Percentiles rank a stretch among this genome's conserved stretches.
phyloP scores from a whole-genome alignment of 2,888 invertebrate species.

The Synergus japonicus region DNA sequence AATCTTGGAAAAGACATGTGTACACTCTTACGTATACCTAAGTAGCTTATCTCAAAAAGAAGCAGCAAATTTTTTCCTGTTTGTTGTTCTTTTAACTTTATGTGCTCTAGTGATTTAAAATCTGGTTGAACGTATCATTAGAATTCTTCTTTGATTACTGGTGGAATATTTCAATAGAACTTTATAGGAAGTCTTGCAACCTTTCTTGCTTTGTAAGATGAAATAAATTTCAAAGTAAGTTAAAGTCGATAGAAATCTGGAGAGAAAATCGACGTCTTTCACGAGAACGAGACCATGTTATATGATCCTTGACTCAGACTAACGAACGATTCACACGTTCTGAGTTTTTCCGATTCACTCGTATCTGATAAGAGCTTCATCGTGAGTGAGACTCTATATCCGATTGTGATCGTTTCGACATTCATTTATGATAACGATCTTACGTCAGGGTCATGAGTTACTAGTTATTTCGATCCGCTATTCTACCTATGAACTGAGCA shows the following conservation, averaged over 20 bases:
- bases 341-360: not conserved
- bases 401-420: not conserved
- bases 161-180: not conserved
- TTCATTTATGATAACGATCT: not conserved
- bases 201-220: not conserved
- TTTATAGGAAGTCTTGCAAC: not conserved
- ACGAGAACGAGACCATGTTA: not conserved
- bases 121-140: not conserved
- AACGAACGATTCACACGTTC: not conserved
- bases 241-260: slow-evolving; percentile 3
- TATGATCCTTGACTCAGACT: not conserved
- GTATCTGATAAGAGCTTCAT: slow-evolving; percentile 15
- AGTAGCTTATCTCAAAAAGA: not conserved
- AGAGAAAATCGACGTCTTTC: slow-evolving; percentile 3
- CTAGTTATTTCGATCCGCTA: not conserved
- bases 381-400: not conserved
- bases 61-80: too few relatives aligned
- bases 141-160: not conserved
- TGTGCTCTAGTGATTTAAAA: not conserved
- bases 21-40: too few relatives aligned
- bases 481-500: not conserved
- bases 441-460: not conserved
- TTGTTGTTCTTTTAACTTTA: not conserved
- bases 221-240: slow-evolving; percentile 3
- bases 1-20: too few relatives aligned